Evolutionary conservation across 2,113 vertebrate species (phyloP).

Genomic region (Ctenomys sociabilis): DNA sequence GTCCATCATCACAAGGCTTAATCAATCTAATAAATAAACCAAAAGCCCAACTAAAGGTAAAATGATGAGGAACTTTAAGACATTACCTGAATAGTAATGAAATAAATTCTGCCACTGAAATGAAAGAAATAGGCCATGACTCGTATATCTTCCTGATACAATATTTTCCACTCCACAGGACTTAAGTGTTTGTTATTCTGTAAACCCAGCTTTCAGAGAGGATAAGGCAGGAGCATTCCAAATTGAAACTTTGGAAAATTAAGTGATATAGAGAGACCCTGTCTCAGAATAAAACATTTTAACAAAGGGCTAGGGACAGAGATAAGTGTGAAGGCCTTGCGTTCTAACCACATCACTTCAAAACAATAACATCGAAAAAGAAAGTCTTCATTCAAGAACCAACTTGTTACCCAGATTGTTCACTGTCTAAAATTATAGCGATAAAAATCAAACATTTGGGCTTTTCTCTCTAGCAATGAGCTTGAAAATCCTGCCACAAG

Average conservation of each 20-base stretch:
- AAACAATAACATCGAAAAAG: not conserved
- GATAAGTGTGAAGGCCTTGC: not conserved
- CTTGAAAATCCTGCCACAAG: not conserved
- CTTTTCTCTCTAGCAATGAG: not conserved
- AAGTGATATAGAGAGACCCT: not conserved
- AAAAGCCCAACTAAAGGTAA: slow-evolving; percentile 17
- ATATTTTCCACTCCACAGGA: slow-evolving; percentile 53
- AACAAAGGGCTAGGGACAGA: not conserved
- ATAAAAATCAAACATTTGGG: slow-evolving; percentile 13
- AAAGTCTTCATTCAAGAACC: not conserved
- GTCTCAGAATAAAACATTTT: not conserved
- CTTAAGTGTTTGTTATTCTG: not conserved
- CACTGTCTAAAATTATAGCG: slow-evolving; percentile 28
- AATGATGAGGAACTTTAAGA: not conserved
- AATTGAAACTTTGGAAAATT: not conserved
- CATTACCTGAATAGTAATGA: not conserved
- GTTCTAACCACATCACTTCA: not conserved
- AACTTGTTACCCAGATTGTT: not conserved
- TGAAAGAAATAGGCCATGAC: not conserved
- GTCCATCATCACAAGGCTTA: not conserved
- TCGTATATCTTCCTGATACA: not conserved
- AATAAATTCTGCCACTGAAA: not conserved
- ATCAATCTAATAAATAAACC: slow-evolving; percentile 46
- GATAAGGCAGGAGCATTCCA: not conserved
- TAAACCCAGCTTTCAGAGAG: not conserved